These are phyloP conservation scores for Buphagus erythrorhynchus DNA, from an alignment of 2,797 vertebrate species.

Conservation along the genomic window DNA sequence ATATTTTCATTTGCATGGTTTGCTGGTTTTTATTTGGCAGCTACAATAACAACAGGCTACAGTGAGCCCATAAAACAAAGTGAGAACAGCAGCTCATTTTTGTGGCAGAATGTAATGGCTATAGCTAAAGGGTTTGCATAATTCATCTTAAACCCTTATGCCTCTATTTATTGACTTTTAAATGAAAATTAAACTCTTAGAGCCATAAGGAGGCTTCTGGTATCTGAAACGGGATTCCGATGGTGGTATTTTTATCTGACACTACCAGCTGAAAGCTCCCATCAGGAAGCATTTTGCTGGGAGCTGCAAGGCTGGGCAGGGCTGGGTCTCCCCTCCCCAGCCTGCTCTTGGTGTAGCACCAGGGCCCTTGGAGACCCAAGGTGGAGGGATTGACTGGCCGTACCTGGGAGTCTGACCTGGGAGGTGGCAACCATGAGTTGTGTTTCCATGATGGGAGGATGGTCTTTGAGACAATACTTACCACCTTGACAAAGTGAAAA, in stretches of 20 bases:
- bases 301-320: not conserved
- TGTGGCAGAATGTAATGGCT: slow-evolving; percentile 75
- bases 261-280: not conserved
- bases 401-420: not conserved
- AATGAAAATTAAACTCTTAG: slow-evolving; percentile 79
- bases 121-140: slow-evolving; percentile 76
- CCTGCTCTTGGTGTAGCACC: not conserved
- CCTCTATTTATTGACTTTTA: slow-evolving; percentile 78
- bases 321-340: not conserved
- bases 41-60: slow-evolving; percentile 75
- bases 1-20: slow-evolving; percentile 81
- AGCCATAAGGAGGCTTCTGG: slow-evolving; percentile 69
- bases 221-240: slow-evolving; percentile 57
- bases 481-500: not conserved
- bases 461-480: not conserved
- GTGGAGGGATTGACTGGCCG: not conserved
- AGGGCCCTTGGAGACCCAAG: not conserved
- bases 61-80: slow-evolving; percentile 78
- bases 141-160: slow-evolving; percentile 78
- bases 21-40: slow-evolving; percentile 80
- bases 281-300: not conserved
- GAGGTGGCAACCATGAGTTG: not conserved
- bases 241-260: slow-evolving; percentile 21
- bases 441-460: not conserved
- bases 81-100: slow-evolving; percentile 79